Evolutionary conservation across 1,140 invertebrate species (phyloP), one percentile per base, ranked within the genome.

Genomic region (Bombus superbus): DNA sequence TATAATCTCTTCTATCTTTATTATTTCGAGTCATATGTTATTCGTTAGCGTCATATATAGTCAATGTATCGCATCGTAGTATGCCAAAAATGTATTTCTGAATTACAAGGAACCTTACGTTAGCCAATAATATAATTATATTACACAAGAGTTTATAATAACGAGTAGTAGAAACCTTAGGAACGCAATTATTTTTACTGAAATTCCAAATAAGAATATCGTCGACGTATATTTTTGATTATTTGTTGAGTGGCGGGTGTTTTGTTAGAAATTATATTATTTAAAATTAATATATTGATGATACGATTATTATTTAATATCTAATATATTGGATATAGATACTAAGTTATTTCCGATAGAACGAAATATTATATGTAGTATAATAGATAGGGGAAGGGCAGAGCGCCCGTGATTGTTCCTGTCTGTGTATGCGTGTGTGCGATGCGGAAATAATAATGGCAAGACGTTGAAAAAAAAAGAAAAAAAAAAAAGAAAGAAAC

Each of bases 201-300:
- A 86, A 91, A 92, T 92, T 91, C 86, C 87, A 93, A 84, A 84
- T 84, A 80, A 84, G 77, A 32, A 90, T 75, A 66, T 66, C 72
- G 86, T 92, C 89, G 83, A 90, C 88, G 89, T 93, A 72, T 92
- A 90, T 92, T 92, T 94, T 92, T 93, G 80, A 90, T 85, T 88
- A 91, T 85, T 94, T 93, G 93, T 89, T 91, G 90, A 88, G 89
- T 90, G 90, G 91, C 88, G 92, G 89, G 91, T 92, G 92, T 93
- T 94, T 94, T 95, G 92, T 95, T 95, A 93, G 91, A 94, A 93
- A 93, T 94, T 88, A 94, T 92, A 93, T 94, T 95, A 95, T 95
- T 94, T 94, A 92, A 95, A 94, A 94, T 94, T 94, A 94, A 94
- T 94, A 95, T 95, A 94, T 95, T 94, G 88, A 92, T 88, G 47